Evolutionary conservation across 2,888 invertebrate genomes (phyloP).

Genomic region (Trichopoda pennipes): DNA sequence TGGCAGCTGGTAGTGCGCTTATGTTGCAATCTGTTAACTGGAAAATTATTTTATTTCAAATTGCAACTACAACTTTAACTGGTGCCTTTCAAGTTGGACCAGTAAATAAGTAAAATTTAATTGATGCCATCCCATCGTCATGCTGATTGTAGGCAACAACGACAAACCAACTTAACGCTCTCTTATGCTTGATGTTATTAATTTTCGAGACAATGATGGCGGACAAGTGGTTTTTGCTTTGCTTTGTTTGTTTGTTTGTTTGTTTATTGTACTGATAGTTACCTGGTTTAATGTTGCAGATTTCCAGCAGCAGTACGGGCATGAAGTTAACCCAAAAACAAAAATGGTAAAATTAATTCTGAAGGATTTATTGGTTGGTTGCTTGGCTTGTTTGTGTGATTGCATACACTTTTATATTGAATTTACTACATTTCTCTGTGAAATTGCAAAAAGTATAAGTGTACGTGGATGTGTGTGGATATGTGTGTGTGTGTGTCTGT

Average conservation of each 20-base stretch:
- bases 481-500: not conserved
- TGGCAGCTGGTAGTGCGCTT: constrained; percentile 4
- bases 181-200: constrained; percentile 52
- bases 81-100: not conserved
- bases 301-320: constrained; percentile 31
- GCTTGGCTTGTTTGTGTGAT: not conserved
- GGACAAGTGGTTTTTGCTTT: constrained; percentile 64
- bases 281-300: constrained; percentile 51
- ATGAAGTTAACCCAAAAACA: constrained; percentile 8
- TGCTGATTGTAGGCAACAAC: not conserved
- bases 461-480: too few relatives aligned
- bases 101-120: constrained; percentile 29
- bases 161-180: constrained; percentile 1
- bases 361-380: constrained; percentile 43
- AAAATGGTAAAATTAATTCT: not conserved
- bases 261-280: constrained; percentile 54
- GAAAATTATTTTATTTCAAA: not conserved
- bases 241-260: too few relatives aligned
- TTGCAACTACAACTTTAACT: constrained; percentile 23
- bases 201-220: constrained; percentile 66
- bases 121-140: not conserved
- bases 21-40: not conserved
- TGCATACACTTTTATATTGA: not conserved
- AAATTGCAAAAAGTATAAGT: not conserved
- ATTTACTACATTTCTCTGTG: not conserved